Base-by-base conservation (phyloP, 2,797 vertebrate genomes). In the Anas georgica region DNA sequence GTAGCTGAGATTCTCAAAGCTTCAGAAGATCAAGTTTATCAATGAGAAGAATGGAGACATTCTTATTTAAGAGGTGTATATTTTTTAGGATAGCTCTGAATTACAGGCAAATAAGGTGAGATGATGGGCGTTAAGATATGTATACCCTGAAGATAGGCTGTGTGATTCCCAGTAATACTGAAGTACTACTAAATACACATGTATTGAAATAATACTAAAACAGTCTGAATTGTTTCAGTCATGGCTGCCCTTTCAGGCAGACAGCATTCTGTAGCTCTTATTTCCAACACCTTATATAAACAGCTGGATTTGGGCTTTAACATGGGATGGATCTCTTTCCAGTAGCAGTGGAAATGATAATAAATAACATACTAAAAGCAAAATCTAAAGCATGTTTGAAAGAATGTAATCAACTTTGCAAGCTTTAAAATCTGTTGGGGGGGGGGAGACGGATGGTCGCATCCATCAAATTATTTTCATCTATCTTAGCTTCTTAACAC, bases 321-420 rank as follows among this genome's bases (percentile, higher is more conserved):
- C 58, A 18, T 31, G 62, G 48, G 58, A 58, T 29, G 66, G 12
- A 48, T 62, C 25, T 73, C 59, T 77, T 20, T 78, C 58, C 43
- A 4, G 43, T 18, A 52, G 55, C 43, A 78, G 33, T 39, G 52
- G 35, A 14, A 83, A 55, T 26, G 75, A 56, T 76, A 91, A 82
- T 73, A 86, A 69, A 35, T 69, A 86, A 43, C 25, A 33, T 10
- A 31, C 11, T 17, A 48, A 60, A 28, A 79, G 77, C 33, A 84
- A 83, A 93, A 84, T 37, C 28, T 39, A 56, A 68, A 63, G 20
- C 31, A 35, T 7, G 15, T 45, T n/a, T 54, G n/a, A 55, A n/a
- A 86, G 41, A 84, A 75, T 43, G 28, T 73, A 67, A 93, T 88
- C 52, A 93, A 86, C 62, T 90, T 76, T 67, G 46, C 39, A 86